Conservation (phyloP, 2,113 vertebrate species). For the Ammodramus savannarum region DNA sequence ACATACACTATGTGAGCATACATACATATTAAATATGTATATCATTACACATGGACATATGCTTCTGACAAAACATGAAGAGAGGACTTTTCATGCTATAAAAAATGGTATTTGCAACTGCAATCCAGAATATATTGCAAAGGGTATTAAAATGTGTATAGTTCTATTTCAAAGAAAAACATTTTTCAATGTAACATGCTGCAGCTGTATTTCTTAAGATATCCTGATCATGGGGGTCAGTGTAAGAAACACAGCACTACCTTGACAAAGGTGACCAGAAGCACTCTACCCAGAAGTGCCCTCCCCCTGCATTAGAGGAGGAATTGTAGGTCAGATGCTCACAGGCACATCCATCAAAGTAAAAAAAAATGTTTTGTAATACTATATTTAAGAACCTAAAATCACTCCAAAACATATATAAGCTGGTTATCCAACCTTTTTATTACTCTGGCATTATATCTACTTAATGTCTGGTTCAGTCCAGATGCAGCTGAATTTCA, state of each 20-base stretch:
- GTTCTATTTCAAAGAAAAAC: background rate
- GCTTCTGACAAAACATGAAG: background rate
- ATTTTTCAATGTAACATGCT: background rate
- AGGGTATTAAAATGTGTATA: background rate
- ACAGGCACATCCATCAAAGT: background rate
- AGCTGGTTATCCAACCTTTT: background rate
- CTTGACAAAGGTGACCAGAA: background rate
- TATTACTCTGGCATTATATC: background rate
- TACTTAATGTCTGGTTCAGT: background rate
- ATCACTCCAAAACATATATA: background rate
- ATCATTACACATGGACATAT: accelerated
- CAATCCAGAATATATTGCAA: background rate
- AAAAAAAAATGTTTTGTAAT: background rate
- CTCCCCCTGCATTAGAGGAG: background rate
- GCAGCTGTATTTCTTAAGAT: background rate
- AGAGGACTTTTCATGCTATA: background rate
- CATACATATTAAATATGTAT: background rate
- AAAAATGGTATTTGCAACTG: background rate
- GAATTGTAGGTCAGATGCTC: conserved; percentile 7
- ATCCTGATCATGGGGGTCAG: background rate
- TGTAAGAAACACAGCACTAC: background rate
- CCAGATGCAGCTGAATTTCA: background rate
- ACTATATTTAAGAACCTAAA: background rate
- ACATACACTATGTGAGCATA: background rate
- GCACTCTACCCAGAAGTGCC: background rate